Evolutionary conservation across 1,140 invertebrate species (phyloP), one percentile per base, ranked within the genome.

Genomic region (Musca domestica): DNA sequence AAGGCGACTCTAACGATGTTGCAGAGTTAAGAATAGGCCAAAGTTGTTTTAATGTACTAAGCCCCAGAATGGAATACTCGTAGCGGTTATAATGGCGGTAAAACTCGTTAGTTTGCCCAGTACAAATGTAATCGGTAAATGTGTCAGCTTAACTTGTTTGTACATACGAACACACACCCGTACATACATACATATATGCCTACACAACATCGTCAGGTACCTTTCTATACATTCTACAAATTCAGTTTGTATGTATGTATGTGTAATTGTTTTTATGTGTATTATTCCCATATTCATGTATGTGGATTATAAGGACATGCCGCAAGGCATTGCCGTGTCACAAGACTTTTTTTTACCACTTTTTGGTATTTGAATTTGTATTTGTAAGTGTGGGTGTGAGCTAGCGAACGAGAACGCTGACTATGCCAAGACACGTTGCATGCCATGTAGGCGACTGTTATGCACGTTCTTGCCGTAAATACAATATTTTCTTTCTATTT

Each of bases 231-330:
- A 19, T 15, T 23, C 17, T 41, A 19, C n/a, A n/a, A n/a, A n/a
- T n/a, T 63, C 14, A 22, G n/a, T n/a, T 17, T 34, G 20, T 27
- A 46, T 63, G 20, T 34, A n/a, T 46, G 58, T 41, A 14, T 65
- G 34, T 47, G 41, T 20, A 19, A 17, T 47, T 46, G 20, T 52
- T 49, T 17, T 27, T 15, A 23, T 27, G 14, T 66, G 27, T 17
- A 23, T n/a, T 56, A 25, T 41, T 15, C 41, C 61, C 14, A 34
- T 34, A 64, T 41, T 7, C 34, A 46, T 41, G 22, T n/a, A 66
- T 51, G 7, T 41, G 65, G 65, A 52, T 66, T 66, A 66, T 66
- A 66, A 54, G 65, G 65, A 52, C 65, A 66, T 52, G 19, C 65
- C 48, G 49, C 65, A 63, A 46, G 58, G n/a, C 58, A 56, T 10